Evolutionary conservation across 1,140 invertebrate species (phyloP).

Genomic region (Neodiprion virginianus): DNA sequence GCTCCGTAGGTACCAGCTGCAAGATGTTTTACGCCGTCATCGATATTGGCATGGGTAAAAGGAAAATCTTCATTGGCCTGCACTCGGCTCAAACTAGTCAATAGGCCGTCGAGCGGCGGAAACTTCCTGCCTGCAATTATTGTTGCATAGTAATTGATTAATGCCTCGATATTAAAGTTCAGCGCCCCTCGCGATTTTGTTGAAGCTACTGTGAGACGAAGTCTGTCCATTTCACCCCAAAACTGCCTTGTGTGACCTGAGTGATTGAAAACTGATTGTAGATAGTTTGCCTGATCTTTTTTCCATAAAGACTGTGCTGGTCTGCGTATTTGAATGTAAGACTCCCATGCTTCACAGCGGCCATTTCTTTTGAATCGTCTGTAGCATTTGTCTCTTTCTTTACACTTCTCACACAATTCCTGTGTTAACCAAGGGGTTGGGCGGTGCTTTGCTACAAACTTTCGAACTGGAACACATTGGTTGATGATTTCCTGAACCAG

Average conservation of each 20-base stretch:
- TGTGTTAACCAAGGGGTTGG: not conserved
- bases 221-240: not conserved
- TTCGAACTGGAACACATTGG: not conserved
- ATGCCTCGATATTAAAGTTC: not conserved
- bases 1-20: not conserved
- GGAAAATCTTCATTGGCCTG: too few relatives aligned
- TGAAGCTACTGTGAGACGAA: not conserved
- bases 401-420: not conserved
- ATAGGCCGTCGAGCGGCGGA: not conserved
- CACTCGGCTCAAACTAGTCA: not conserved
- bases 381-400: not conserved
- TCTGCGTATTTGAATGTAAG: too few relatives aligned
- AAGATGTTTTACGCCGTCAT: not conserved
- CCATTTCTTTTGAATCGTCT: not conserved
- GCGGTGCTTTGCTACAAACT: not conserved
- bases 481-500: not conserved
- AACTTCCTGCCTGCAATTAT: not conserved
- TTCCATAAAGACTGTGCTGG: too few relatives aligned
- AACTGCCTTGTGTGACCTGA: not conserved
- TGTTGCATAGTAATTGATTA: not conserved
- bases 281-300: not conserved
- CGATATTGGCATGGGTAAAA: not conserved
- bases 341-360: not conserved
- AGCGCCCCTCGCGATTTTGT: not conserved
- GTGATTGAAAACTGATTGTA: not conserved